phyloP scores from a whole-genome alignment of 2,888 invertebrate species.

The Globia sparganii region DNA sequence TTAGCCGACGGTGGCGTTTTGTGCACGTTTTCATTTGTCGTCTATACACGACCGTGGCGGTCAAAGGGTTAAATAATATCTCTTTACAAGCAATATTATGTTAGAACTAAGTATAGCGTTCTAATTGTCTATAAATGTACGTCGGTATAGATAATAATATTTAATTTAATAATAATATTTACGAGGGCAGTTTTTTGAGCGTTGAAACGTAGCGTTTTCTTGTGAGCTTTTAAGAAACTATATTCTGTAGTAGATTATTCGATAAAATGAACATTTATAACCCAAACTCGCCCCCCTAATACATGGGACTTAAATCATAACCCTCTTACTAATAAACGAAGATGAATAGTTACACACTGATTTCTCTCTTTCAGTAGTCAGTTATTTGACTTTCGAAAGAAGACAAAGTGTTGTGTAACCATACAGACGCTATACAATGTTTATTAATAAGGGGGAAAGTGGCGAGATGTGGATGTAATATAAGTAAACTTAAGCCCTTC shows the following conservation, averaged over 20 bases:
- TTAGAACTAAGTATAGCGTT: slow-evolving; percentile 60
- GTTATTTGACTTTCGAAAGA: too few species aligned
- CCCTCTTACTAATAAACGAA: too few species aligned
- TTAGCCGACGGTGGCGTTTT: too few species aligned
- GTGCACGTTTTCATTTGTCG: too few species aligned
- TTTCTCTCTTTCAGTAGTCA: too few species aligned
- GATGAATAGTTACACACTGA: too few species aligned
- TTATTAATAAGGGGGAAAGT: too few species aligned
- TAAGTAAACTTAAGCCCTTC: too few species aligned
- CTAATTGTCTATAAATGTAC: slow-evolving; percentile 48
- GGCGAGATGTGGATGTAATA: not conserved
- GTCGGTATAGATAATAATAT: slow-evolving; percentile 51
- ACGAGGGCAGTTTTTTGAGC: slow-evolving; percentile 15
- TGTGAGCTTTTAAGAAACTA: not conserved
- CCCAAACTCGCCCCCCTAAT: not conserved
- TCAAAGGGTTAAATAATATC: slow-evolving; percentile 65
- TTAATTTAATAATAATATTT: slow-evolving; percentile 44
- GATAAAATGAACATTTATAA: not conserved
- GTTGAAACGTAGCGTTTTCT: slow-evolving; percentile 34
- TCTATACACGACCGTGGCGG: too few species aligned
- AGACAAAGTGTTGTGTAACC: too few species aligned
- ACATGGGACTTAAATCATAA: not conserved
- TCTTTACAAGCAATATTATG: slow-evolving; percentile 59
- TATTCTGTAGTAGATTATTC: not conserved
- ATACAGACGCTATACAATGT: too few species aligned